These are phyloP conservation scores for Esox lucius DNA, from an alignment of 2,797 vertebrate genomes.

Conservation along the genomic window DNA sequence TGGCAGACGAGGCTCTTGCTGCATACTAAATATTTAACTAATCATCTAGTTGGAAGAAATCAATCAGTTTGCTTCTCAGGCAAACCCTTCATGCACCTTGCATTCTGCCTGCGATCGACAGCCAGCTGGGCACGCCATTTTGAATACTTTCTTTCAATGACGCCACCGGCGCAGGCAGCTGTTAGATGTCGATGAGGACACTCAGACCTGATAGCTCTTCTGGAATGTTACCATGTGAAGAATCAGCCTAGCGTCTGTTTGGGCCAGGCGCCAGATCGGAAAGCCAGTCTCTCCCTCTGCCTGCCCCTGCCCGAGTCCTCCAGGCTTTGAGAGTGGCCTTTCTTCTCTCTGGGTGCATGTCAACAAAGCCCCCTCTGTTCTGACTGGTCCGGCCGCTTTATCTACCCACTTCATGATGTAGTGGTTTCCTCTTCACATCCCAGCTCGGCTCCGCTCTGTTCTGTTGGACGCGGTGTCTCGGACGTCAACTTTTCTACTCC, in stretches of 20 bases:
- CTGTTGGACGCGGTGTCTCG: conserved; percentile 36
- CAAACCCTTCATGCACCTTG: background rate
- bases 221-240: conserved; percentile 47
- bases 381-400: conserved; percentile 62
- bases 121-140: background rate
- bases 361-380: conserved; percentile 71
- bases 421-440: conserved; percentile 43
- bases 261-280: conserved; percentile 53
- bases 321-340: conserved; percentile 60
- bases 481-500: conserved; percentile 60
- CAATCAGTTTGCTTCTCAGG: background rate
- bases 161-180: background rate
- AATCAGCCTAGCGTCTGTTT: conserved; percentile 48
- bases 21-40: background rate
- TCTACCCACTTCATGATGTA: conserved; percentile 62
- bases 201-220: background rate
- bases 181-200: conserved; percentile 40
- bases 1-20: too few relatives aligned
- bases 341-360: conserved; percentile 55
- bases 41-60: background rate
- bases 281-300: conserved; percentile 51
- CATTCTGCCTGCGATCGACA: background rate
- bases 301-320: conserved; percentile 35
- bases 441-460: background rate
- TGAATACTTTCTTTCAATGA: background rate